Base-by-base conservation (phyloP, 1,140 invertebrate genomes). In the Polypedilum pembai region DNA sequence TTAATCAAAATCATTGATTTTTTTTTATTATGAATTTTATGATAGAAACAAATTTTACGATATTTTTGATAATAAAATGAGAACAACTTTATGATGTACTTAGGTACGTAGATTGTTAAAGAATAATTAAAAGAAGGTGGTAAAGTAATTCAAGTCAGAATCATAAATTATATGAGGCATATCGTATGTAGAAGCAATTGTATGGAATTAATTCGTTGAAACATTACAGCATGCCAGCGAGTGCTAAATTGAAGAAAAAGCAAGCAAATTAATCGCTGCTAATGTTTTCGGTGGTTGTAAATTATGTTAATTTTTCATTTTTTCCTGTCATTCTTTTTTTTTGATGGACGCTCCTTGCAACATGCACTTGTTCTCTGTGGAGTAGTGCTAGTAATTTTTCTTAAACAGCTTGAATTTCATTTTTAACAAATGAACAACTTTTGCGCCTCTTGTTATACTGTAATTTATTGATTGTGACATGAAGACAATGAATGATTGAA, bases 221-320 rank as follows among this genome's bases (percentile, higher is more conserved):
- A n/a, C 45, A 56, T 56, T 56, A 15, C n/a, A n/a, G 24, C 24
- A 56, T 56, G 12, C 12, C 12, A 56, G n/a, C 8, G 15, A n/a
- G 15, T n/a, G 45, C 45, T 56, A 56, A 56, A 15, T 3, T 33
- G 24, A 3, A 33, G 24, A 33, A 33, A 5, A 5, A 33, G 45
- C 45, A 15, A 56, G 12, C 45, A 12, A 56, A 56, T 56, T 56
- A 56, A 56, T 56, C 12, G 45, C 12, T 56, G 45, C n/a, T 56
- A 4, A 56, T 56, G 45, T 4, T n/a, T n/a, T 15, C n/a, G 15
- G n/a, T 56, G 45, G 45, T 56, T 12, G 8, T n/a, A 56, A 56
- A 56, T 56, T 56, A 56, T 56, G 45, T n/a, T 15, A 56, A 56
- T 56, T 56, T 56, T 12, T 56, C 45, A 56, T 56, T 56, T n/a